phyloP scores from a whole-genome alignment of 2,888 invertebrate species.

The Ophion obscuratus region DNA sequence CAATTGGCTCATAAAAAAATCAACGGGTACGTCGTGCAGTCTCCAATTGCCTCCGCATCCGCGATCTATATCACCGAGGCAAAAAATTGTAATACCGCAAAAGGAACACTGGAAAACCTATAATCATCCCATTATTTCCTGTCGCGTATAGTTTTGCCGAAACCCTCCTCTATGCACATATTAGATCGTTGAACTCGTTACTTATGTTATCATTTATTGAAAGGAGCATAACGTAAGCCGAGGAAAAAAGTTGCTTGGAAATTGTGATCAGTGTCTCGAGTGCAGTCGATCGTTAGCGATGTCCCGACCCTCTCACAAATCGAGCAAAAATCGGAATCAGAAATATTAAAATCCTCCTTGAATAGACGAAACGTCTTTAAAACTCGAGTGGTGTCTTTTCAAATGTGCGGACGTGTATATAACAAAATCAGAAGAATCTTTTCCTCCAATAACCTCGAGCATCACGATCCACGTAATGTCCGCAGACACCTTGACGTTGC shows the following conservation, averaged over 20 bases:
- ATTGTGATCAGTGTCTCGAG: background rate
- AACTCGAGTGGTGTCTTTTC: background rate
- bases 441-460: background rate
- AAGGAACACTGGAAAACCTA: constrained; percentile 15
- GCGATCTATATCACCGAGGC: constrained; percentile 43
- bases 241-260: background rate
- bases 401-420: background rate
- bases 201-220: constrained; percentile 34
- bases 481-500: background rate
- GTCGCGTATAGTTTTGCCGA: background rate
- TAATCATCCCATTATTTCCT: constrained; percentile 52
- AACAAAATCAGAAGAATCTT: background rate
- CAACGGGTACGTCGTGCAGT: constrained; percentile 34
- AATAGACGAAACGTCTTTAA: background rate
- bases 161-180: constrained; percentile 5
- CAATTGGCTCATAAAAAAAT: constrained; percentile 65
- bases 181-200: constrained; percentile 30
- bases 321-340: background rate
- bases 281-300: constrained; percentile 17
- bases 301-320: background rate
- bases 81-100: background rate
- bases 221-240: background rate
- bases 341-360: background rate
- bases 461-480: no score
- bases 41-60: constrained; percentile 12